phyloP scores from a whole-genome alignment of 2,797 vertebrate species.

The Chrysocyon brachyurus region DNA sequence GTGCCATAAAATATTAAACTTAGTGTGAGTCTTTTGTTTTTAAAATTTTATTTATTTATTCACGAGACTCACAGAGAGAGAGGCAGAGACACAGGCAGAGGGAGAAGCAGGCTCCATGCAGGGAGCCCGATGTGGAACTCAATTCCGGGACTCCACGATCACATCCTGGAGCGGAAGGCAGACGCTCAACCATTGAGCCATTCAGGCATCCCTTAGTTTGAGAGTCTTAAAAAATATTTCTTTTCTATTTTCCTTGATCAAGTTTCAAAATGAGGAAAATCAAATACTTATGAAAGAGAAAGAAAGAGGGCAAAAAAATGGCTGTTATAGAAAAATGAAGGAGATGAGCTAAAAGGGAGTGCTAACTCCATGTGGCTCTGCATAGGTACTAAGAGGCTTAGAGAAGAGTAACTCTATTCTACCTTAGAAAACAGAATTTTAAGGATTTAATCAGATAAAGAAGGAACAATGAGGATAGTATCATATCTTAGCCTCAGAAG shows the following conservation, averaged over 20 bases:
- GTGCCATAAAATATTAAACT: constrained; percentile 84
- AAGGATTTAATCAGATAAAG: neutral
- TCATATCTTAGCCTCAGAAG: neutral
- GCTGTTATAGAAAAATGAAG: neutral
- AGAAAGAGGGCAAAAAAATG: neutral
- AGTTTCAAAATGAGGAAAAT: constrained; percentile 66
- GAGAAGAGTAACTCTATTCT: neutral
- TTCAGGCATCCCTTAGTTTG: constrained; percentile 65
- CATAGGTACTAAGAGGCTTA: neutral
- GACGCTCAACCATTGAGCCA: too few species aligned
- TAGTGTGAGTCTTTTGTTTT: constrained; percentile 38
- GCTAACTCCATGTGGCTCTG: neutral
- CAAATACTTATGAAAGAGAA: constrained; percentile 59
- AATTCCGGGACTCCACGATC: too few species aligned
- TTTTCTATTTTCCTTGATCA: constrained; percentile 76
- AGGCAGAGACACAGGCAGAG: too few species aligned
- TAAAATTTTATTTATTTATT: too few species aligned
- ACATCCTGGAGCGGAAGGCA: too few species aligned
- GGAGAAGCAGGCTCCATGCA: too few species aligned
- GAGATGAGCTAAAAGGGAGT: neutral
- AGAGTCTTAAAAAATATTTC: constrained; percentile 62
- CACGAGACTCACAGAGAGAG: too few species aligned
- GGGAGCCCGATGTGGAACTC: too few species aligned
- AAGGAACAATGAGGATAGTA: neutral
- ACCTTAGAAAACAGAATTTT: neutral